Base-by-base conservation (phyloP, 2,888 invertebrate species). In the Eulithis prunata region DNA sequence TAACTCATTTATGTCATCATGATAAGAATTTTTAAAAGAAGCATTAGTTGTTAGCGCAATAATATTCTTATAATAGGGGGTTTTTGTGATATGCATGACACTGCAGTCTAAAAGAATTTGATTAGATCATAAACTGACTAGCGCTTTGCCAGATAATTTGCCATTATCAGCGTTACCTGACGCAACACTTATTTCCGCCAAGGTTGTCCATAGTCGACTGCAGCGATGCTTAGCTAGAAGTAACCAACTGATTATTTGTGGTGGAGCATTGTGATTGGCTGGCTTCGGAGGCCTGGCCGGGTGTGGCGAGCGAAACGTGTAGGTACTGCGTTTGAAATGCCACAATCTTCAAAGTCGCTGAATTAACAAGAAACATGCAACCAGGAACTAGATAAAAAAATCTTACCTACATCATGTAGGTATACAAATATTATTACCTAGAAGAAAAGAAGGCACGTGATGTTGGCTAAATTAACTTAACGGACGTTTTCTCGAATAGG, bases 271-370 rank as follows among this genome's bases (percentile, higher is more conserved):
- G 75, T 81, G 89, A 92, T 92, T 92, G 92, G 92, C 69, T 72
- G 79, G 57, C 71, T 54, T 62, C 71, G 90, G 91, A 84, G 92
- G 92, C 91, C 88, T 86, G 92, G 88, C 89, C 78, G 89, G 91
- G 91, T 90, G 91, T 91, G 91, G 85, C 87, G 83, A 78, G 84
- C 87, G 83, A 78, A 88, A 87, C 90, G 81, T 83, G 85, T 82
- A 81, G 41, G 41, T 77, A 75, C 21, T 21, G 2, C 78, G 75
- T 72, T 79, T 74, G 69, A 82, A 88, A 85, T 79, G 75, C 71
- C 78, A 76, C 75, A 74, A 65, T 75, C 70, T 67, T 73, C 69
- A 73, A 82, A 82, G 78, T 73, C 73, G 69, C 56, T 75, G 73
- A 66, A 62, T 57, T 62, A 74, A 77, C 77, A 81, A 81, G 78